Evolutionary conservation across 2,113 vertebrate genomes (phyloP).

Genomic region (Verasper variegatus): DNA sequence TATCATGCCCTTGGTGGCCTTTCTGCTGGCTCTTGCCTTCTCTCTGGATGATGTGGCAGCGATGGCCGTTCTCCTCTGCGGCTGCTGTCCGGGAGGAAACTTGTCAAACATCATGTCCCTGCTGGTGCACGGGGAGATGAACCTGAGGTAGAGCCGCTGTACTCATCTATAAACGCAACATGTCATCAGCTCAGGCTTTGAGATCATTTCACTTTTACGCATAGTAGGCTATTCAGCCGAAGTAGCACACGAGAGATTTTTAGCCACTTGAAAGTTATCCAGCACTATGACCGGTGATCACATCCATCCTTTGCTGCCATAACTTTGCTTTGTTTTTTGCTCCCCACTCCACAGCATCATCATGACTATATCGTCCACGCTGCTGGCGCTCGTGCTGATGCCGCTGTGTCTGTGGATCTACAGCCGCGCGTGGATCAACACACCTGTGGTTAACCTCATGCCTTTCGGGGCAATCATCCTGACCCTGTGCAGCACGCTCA

Average conservation of each 20-base stretch:
- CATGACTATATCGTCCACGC: conserved; percentile 97
- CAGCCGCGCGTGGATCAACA: conserved; percentile 96
- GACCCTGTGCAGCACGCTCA: conserved; percentile 94
- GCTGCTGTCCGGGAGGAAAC: conserved; percentile 96
- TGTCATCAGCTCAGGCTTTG: no score
- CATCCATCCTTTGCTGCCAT: background rate
- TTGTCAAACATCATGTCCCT: conserved; percentile 96
- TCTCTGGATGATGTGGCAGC: conserved; percentile 93
- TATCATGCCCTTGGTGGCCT: conserved; percentile 94
- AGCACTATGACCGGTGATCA: background rate
- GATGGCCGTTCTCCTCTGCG: conserved; percentile 94
- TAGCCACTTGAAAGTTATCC: background rate
- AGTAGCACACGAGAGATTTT: background rate
- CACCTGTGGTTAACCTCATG: conserved; percentile 90
- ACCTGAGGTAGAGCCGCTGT: conserved; percentile 88
- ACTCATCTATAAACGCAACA: no score
- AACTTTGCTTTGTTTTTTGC: conserved; percentile 18
- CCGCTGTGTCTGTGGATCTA: conserved; percentile 97
- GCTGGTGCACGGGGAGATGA: conserved; percentile 96
- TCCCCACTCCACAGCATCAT: conserved; percentile 85
- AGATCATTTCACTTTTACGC: background rate
- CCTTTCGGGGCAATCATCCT: conserved; percentile 94
- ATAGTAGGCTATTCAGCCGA: background rate
- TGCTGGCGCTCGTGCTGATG: conserved; percentile 94
- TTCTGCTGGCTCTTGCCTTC: conserved; percentile 90